Percentiles rank a stretch among this genome's conserved stretches.
Evolutionary conservation across 2,797 vertebrate genomes (phyloP).

Genomic region (Nannoperca obscura): DNA sequence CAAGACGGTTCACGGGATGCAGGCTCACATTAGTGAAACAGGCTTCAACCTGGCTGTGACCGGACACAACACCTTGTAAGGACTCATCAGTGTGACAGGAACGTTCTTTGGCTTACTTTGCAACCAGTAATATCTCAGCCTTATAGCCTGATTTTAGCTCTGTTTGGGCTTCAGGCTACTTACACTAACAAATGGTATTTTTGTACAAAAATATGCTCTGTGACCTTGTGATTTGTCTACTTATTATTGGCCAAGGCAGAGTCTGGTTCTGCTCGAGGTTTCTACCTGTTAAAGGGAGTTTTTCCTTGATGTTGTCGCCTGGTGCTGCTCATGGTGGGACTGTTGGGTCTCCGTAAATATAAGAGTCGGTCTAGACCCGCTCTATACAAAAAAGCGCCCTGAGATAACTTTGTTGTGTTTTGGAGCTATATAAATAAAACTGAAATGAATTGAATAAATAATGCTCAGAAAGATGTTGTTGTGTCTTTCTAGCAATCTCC

Average conservation of each 20-base stretch:
- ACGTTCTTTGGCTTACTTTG: background rate
- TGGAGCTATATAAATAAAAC: too few relatives aligned
- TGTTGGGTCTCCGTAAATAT: too few relatives aligned
- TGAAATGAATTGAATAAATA: background rate
- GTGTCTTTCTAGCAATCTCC: slow-evolving; percentile 80
- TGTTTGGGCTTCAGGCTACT: background rate
- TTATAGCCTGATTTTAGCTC: background rate
- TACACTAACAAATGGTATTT: background rate
- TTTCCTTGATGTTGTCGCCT: too few relatives aligned
- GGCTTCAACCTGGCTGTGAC: slow-evolving; percentile 89
- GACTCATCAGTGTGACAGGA: background rate
- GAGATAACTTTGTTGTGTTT: too few relatives aligned
- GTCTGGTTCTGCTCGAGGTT: too few relatives aligned
- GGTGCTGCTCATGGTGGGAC: too few relatives aligned
- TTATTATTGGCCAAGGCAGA: too few relatives aligned
- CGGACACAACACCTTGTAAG: slow-evolving; percentile 88
- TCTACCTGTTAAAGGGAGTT: too few relatives aligned
- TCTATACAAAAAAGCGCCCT: too few relatives aligned
- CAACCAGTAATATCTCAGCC: background rate
- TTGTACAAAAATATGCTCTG: background rate
- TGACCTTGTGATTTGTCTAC: background rate
- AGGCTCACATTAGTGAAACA: slow-evolving; percentile 81
- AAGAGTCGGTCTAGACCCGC: too few relatives aligned
- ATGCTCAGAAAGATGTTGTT: background rate
- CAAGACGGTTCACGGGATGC: slow-evolving; percentile 81